Percentiles rank a stretch among this genome's conserved stretches.
Conservation (phyloP, 2,113 vertebrate genomes). For the Dendrocopos noguchii region DNA sequence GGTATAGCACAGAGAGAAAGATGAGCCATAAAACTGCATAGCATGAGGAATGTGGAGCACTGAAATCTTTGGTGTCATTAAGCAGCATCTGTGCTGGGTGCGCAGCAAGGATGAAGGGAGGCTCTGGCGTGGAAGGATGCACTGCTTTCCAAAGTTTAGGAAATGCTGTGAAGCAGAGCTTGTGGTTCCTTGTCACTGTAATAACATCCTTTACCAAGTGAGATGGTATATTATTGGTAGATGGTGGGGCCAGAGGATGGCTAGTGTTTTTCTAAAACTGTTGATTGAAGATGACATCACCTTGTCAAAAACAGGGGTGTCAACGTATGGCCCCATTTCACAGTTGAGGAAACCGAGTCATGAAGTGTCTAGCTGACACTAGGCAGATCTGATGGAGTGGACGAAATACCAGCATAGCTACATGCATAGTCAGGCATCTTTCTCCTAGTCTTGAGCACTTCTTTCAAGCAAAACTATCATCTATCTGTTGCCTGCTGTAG, state of each 20-base stretch:
- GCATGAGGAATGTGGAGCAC: not conserved
- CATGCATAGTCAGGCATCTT: not conserved
- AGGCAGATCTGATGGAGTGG: not conserved
- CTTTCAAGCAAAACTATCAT: not conserved
- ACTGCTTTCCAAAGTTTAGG: not conserved
- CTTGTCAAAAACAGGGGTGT: not conserved
- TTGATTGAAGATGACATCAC: not conserved
- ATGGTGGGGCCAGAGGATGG: not conserved
- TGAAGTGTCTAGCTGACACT: not conserved
- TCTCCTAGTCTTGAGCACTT: not conserved
- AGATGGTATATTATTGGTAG: not conserved
- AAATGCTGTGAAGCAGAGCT: not conserved
- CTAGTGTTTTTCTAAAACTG: not conserved
- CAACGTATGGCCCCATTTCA: not conserved
- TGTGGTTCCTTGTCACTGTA: not conserved
- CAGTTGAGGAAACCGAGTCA: conserved; percentile 20
- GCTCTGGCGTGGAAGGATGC: not conserved
- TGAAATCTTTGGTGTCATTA: not conserved
- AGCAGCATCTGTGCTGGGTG: not conserved
- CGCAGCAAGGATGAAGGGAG: not conserved
- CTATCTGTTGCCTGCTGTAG: not conserved
- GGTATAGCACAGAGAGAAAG: not conserved
- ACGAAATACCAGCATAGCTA: not conserved
- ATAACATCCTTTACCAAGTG: not conserved
- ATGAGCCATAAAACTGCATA: conserved; percentile 5